A percentile compares a stretch with the other conserved stretches of the same genome.
Evolutionary conservation across 2,113 vertebrate species (phyloP).

Genomic region (Guaruba guarouba): DNA sequence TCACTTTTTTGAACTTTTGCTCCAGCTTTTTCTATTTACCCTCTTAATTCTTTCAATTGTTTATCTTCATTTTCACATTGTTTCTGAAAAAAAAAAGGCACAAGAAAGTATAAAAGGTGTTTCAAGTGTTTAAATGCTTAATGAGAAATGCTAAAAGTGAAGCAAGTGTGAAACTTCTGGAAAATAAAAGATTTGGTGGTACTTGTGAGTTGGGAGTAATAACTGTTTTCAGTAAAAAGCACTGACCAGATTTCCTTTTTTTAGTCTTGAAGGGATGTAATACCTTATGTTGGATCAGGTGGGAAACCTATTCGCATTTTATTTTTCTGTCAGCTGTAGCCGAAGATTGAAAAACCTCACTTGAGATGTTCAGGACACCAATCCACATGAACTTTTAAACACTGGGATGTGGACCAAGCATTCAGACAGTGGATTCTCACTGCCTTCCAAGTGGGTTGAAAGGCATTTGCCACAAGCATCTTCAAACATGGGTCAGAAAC

Average conservation of each 20-base stretch:
- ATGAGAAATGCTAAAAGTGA: no score
- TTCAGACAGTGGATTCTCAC: background rate
- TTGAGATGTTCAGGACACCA: conserved; percentile 38
- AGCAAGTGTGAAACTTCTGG: background rate
- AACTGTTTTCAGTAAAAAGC: background rate
- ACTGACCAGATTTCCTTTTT: background rate
- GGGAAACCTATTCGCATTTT: background rate
- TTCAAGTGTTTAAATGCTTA: background rate
- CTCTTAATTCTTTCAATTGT: background rate
- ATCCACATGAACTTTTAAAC: conserved; percentile 61
- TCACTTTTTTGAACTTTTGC: background rate
- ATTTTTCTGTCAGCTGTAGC: background rate
- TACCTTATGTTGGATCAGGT: background rate
- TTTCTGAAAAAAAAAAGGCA: background rate
- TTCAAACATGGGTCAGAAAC: conserved; percentile 27
- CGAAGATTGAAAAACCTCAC: background rate
- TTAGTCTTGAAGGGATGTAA: background rate
- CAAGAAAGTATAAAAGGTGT: background rate
- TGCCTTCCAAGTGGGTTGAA: background rate
- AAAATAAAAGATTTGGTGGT: background rate
- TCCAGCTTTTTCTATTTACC: background rate
- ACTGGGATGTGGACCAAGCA: conserved; percentile 22
- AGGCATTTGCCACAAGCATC: conserved; percentile 6
- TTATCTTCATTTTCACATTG: background rate
- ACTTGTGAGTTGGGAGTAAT: background rate